These are phyloP conservation scores for Lophura nycthemera DNA, from an alignment of 2,113 vertebrate genomes.

Conservation along the genomic window DNA sequence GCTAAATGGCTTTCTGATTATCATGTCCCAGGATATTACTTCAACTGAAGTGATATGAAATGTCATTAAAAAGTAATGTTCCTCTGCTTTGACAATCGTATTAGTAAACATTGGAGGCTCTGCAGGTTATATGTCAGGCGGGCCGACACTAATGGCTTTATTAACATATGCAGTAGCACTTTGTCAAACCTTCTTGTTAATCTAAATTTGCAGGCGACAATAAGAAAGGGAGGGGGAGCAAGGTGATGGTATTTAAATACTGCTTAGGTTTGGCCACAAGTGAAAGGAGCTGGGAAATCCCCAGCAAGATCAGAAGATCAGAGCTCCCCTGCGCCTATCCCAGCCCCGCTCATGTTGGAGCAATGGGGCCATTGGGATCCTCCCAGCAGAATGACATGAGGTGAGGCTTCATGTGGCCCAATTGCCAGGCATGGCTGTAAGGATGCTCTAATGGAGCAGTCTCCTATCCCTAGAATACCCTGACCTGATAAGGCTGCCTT, in stretches of 20 bases:
- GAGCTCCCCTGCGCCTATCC: rapidly evolving
- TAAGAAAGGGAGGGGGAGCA: neutral
- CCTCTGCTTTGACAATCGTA: constrained; percentile 69
- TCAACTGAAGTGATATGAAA: constrained; percentile 74
- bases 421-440: neutral
- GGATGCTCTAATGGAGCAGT: neutral
- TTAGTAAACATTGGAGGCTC: constrained; percentile 73
- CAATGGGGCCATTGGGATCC: neutral
- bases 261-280: neutral
- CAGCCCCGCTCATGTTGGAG: neutral
- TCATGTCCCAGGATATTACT: constrained; percentile 73
- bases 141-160: constrained; percentile 75
- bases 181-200: constrained; percentile 62
- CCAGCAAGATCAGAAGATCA: rapidly evolving
- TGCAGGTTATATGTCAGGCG: constrained; percentile 57
- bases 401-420: rapidly evolving
- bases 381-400: rapidly evolving
- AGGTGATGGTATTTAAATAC: neutral
- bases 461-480: neutral
- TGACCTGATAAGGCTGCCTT: neutral
- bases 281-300: neutral
- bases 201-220: constrained; percentile 63
- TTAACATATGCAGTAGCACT: constrained; percentile 66
- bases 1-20: constrained; percentile 74
- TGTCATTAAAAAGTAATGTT: constrained; percentile 77